Evolutionary conservation across 1,140 invertebrate species (phyloP).

Genomic region (roundworm (Caenorhabditis elegans)): WBcel235 BX284605.5:11012001-11012500

Average conservation of each 20-base stretch:
- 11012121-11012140: not conserved
- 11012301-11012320: constrained; percentile 8
- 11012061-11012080: not conserved
- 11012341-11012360: constrained; percentile 29
- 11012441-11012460: constrained; percentile 19
- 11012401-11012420: not conserved
- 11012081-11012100: constrained; percentile 13
- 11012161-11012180: constrained; percentile 6
- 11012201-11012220: not conserved
- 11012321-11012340: constrained; percentile 5
- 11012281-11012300: constrained; percentile 24
- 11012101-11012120: not conserved
- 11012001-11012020: not conserved
- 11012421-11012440: no score
- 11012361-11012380: constrained; percentile 7
- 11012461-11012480: not conserved
- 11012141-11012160: constrained; percentile 10
- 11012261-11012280: constrained; percentile 6
- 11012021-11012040: not conserved
- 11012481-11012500: constrained; percentile 14
- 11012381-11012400: not conserved
- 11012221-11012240: constrained; percentile 23
- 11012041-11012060: not conserved
- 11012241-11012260: constrained; percentile 26
- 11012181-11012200: not conserved